phyloP scores from a whole-genome alignment of 1,140 invertebrate genomes.

The Rhyacophila brunnea region DNA sequence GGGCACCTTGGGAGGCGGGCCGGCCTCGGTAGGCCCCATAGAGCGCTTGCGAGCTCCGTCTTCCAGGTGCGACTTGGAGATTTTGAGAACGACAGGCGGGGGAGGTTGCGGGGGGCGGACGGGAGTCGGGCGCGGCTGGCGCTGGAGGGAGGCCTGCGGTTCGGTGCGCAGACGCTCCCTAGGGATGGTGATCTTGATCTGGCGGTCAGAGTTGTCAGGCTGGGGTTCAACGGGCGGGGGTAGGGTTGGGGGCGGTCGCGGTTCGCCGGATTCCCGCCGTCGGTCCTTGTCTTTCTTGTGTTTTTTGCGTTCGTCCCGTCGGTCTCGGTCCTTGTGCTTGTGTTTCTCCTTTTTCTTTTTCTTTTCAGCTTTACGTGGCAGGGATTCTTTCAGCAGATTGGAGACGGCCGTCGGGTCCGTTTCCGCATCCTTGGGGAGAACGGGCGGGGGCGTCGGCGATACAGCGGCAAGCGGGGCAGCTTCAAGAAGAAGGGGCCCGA shows the following conservation, averaged over 20 bases:
- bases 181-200: conserved; percentile 48
- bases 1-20: conserved; percentile 42
- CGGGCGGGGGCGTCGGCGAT: conserved; percentile 45
- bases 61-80: conserved; percentile 50
- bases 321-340: conserved; percentile 54
- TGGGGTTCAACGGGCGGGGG: conserved; percentile 18
- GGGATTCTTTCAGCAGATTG: conserved; percentile 49
- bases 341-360: conserved; percentile 56
- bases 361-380: conserved; percentile 41
- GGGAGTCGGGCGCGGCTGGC: conserved; percentile 10
- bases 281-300: conserved; percentile 52
- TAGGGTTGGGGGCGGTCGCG: background rate
- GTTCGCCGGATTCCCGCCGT: conserved; percentile 40
- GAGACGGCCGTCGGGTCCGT: conserved; percentile 51
- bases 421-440: conserved; percentile 48
- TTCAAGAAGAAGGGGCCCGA: background rate
- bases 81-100: conserved; percentile 50
- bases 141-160: conserved; percentile 39
- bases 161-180: conserved; percentile 50
- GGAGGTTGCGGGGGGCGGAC: background rate
- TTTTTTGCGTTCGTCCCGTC: conserved; percentile 51
- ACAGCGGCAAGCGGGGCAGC: conserved; percentile 27
- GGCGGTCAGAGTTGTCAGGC: conserved; percentile 32
- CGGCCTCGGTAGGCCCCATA: conserved; percentile 29
- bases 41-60: conserved; percentile 43